A percentile compares a stretch with the other conserved stretches of the same genome.
Evolutionary conservation across 2,888 invertebrate genomes (phyloP).

Genomic region (Theretra japonica): DNA sequence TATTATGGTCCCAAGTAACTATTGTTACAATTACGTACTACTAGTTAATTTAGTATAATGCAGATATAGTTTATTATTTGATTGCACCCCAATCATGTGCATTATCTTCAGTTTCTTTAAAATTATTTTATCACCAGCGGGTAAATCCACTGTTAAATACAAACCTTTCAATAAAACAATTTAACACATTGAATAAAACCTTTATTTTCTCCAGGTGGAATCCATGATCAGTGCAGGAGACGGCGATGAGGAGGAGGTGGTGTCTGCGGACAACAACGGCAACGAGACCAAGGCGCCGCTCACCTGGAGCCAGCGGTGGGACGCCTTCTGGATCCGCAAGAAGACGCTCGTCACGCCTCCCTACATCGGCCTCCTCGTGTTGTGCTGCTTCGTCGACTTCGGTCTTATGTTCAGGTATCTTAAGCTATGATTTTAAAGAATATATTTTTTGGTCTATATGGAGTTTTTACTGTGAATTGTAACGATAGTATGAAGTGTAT

Average conservation of each 20-base stretch:
- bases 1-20: too few species aligned
- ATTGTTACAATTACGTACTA: too few species aligned
- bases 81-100: too few species aligned
- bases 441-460: too few species aligned
- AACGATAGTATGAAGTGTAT: too few species aligned
- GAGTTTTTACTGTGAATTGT: too few species aligned
- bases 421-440: too few species aligned
- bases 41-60: too few species aligned
- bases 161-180: neutral
- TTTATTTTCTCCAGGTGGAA: conserved; percentile 65
- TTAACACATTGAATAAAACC: neutral
- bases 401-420: conserved; percentile 86
- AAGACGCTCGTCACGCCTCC: conserved; percentile 82
- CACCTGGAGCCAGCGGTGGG: conserved; percentile 75
- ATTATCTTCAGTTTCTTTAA: too few species aligned
- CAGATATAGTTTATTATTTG: too few species aligned
- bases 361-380: conserved; percentile 78
- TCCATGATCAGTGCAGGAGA: conserved; percentile 76
- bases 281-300: conserved; percentile 75
- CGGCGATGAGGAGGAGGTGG: conserved; percentile 74
- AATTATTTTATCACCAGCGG: too few species aligned
- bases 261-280: conserved; percentile 75
- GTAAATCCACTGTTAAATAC: too few species aligned
- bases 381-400: conserved; percentile 86
- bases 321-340: conserved; percentile 77